Evolutionary conservation across 2,888 invertebrate species (phyloP), one percentile per base, ranked within the genome.

Genomic region (Cataglyphis altisquamis): DNA sequence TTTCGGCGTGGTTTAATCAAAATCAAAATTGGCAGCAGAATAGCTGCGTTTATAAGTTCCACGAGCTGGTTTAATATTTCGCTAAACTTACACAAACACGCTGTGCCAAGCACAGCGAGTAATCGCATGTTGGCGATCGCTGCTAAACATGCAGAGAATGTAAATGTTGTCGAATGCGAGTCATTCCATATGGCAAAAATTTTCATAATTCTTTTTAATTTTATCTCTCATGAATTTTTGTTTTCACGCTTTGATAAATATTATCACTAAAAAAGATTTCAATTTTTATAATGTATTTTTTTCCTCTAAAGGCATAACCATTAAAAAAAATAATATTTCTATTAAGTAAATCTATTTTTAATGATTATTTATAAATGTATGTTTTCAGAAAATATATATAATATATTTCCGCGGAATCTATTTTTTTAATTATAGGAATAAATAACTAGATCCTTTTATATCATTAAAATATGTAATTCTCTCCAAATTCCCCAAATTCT

Each of bases 1-100:
- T 60, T 57, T 66, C 25, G 12, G 18, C 21, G 21, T 72, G 82
- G 32, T 48, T 78, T 68, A 75, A 29, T 66, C 32, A 12, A 32
- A 73, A 73, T 78, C 81, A 74, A 83, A 85, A 84, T 84, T 89
- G 86, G 86, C 85, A 85, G 57, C 57, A 6, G n/a, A 29, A 64
- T 77, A 84, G 86, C 74, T 89, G 84, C 85, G 84, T 85, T 83
- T 77, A 82, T 67, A 88, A 87, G 57, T 87, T 83, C 80, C 62
- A 68, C 66, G 45, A 66, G 36, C 41, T 74, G 74, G 25, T 64
- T 72, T 82, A 87, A 83, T 82, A 45, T 74, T 32, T 29, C 74
- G 87, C 86, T 86, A 89, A 77, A 85, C 81, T 89, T 89, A 89
- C 78, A 86, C 85, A 89, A 89, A 89, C 84, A 64, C 52, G 12